Evolutionary conservation across 2,888 invertebrate species (phyloP).

Genomic region (Drosophila quinaria): DNA sequence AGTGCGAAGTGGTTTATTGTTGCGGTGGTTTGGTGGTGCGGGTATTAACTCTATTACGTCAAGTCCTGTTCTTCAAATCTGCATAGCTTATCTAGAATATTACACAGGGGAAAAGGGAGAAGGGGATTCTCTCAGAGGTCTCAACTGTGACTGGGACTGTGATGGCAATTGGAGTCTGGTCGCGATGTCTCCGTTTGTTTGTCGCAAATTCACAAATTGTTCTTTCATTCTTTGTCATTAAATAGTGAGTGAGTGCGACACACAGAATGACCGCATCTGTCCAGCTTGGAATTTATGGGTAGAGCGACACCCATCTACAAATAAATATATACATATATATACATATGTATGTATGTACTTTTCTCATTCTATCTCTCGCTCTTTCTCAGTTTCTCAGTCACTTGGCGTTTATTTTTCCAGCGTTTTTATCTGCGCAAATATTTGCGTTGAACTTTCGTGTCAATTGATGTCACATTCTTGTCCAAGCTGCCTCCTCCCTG

Average conservation of each 20-base stretch:
- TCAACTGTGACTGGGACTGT: slow-evolving; percentile 14
- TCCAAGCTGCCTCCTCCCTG: slow-evolving; percentile 18
- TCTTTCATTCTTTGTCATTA: slow-evolving; percentile 81
- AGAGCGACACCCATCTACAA: slow-evolving; percentile 1
- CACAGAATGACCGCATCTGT: slow-evolving; percentile 72
- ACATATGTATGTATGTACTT: slow-evolving; percentile 4
- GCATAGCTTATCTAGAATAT: slow-evolving; percentile 14
- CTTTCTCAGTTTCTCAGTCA: slow-evolving; percentile 31
- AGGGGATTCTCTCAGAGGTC: not conserved
- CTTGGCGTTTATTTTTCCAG: slow-evolving; percentile 43
- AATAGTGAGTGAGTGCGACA: slow-evolving; percentile 49
- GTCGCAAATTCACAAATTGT: slow-evolving; percentile 82
- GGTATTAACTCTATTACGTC: slow-evolving; percentile 11
- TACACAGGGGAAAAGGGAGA: not conserved
- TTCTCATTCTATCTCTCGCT: slow-evolving; percentile 13
- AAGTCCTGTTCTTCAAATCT: slow-evolving; percentile 6
- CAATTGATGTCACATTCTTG: slow-evolving; percentile 78
- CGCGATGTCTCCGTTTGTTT: slow-evolving; percentile 81
- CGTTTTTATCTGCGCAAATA: slow-evolving; percentile 77
- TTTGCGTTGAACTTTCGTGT: slow-evolving; percentile 80
- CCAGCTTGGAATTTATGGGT: slow-evolving; percentile 74
- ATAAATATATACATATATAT: not conserved
- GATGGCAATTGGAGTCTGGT: slow-evolving; percentile 78
- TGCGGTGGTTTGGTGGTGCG: not conserved
- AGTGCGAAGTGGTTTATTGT: not conserved